phyloP scores from a whole-genome alignment of 2,888 invertebrate genomes.

The Melanotus villosus region DNA sequence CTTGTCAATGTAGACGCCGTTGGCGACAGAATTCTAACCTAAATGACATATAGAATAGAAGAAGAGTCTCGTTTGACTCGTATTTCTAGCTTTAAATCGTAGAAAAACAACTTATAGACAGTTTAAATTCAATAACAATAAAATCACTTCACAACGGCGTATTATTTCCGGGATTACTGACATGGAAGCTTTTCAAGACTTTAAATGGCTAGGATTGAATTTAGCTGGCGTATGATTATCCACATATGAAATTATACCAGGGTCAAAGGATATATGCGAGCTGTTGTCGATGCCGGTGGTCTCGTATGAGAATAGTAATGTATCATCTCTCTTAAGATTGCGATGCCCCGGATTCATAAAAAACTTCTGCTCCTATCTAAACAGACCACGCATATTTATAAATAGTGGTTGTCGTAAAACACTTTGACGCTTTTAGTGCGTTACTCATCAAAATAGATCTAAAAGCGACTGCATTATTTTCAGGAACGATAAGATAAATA shows the following conservation, averaged over 20 bases:
- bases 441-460: no score
- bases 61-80: constrained; percentile 11
- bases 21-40: constrained; percentile 21
- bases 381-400: constrained; percentile 13
- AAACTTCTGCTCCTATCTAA: not conserved
- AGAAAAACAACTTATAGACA: constrained; percentile 10
- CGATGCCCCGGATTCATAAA: constrained; percentile 39
- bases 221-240: constrained; percentile 24
- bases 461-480: no score
- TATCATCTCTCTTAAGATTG: constrained; percentile 26
- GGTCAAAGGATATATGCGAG: constrained; percentile 29
- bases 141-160: not conserved
- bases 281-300: constrained; percentile 41
- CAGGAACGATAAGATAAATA: no score
- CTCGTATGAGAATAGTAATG: constrained; percentile 24
- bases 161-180: constrained; percentile 23
- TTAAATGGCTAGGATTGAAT: constrained; percentile 8
- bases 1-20: constrained; percentile 13
- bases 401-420: constrained; percentile 31
- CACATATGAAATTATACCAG: constrained; percentile 30
- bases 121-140: constrained; percentile 22
- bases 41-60: constrained; percentile 15
- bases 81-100: constrained; percentile 19
- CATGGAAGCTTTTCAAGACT: constrained; percentile 4
- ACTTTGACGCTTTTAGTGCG: constrained; percentile 32